Conservation (phyloP, 92 coral and sea anemone genomes). For the Isaurus tuberculatus region DNA sequence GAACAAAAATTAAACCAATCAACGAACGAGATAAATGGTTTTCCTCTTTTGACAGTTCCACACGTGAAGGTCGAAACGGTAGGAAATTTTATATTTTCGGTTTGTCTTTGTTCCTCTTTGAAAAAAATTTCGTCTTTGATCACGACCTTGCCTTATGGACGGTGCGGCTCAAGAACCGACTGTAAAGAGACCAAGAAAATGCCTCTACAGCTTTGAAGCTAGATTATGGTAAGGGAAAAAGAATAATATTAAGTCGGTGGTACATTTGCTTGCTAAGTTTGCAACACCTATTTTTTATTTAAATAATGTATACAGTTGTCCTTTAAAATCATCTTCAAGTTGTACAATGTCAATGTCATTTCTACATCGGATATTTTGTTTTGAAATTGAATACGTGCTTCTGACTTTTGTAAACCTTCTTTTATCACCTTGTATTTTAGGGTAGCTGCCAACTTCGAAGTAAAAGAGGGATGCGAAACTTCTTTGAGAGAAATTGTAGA, state of each 20-base stretch:
- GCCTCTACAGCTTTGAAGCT: conserved; percentile 29
- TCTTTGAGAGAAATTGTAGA: conserved; percentile 18
- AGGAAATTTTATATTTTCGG: background rate
- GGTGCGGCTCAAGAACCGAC: conserved; percentile 27
- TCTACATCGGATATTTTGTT: conserved; percentile 12
- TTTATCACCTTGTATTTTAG: conserved; percentile 10
- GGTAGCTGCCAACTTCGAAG: conserved; percentile 11
- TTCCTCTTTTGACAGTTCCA: conserved; percentile 22
- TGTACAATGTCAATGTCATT: background rate
- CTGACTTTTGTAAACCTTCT: conserved; percentile 1
- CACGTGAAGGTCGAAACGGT: conserved; percentile 21
- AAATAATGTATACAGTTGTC: conserved; percentile 3
- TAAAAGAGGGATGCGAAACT: conserved; percentile 21
- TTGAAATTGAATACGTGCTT: conserved; percentile 13
- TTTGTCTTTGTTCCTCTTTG: background rate
- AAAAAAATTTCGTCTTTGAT: background rate
- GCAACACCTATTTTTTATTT: conserved; percentile 15
- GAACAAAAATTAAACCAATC: conserved; percentile 3
- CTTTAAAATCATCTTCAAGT: conserved; percentile 21
- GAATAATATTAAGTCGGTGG: background rate
- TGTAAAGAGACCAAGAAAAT: conserved; percentile 29
- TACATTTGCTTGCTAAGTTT: conserved; percentile 13
- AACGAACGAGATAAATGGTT: conserved; percentile 16
- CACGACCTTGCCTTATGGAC: conserved; percentile 17
- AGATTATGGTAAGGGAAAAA: conserved; percentile 24